Evolutionary conservation across 2,888 invertebrate genomes (phyloP).

Genomic region (Pycnomerus fuliginosus): DNA sequence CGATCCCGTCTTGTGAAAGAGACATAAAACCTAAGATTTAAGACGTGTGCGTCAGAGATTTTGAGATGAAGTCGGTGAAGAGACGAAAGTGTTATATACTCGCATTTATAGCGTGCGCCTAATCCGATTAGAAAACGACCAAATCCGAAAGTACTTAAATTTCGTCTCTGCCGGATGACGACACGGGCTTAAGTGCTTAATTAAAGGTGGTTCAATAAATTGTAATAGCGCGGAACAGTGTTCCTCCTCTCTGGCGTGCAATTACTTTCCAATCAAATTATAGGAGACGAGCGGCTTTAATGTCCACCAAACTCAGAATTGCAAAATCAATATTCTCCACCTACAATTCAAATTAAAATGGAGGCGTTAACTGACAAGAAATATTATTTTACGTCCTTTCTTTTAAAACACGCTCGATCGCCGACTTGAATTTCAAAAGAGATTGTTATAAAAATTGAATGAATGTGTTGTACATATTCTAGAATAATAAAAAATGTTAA

Average conservation of each 20-base stretch:
- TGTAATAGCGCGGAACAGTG: slow-evolving; percentile 40
- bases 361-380: too few relatives aligned
- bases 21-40: slow-evolving; percentile 25
- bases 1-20: slow-evolving; percentile 24
- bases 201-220: slow-evolving; percentile 44
- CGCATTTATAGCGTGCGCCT: slow-evolving; percentile 12
- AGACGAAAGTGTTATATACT: slow-evolving; percentile 7
- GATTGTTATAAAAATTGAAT: slow-evolving; percentile 31
- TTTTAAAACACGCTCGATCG: slow-evolving; percentile 2
- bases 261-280: slow-evolving; percentile 46
- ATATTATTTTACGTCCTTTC: background rate
- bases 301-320: slow-evolving; percentile 24
- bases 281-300: slow-evolving; percentile 37
- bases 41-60: slow-evolving; percentile 28
- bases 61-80: slow-evolving; percentile 18
- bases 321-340: slow-evolving; percentile 29
- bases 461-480: slow-evolving; percentile 51
- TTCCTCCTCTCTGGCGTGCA: slow-evolving; percentile 39
- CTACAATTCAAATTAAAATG: background rate
- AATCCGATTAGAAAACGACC: slow-evolving; percentile 28
- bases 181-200: slow-evolving; percentile 39
- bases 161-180: slow-evolving; percentile 30
- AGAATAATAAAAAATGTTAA: slow-evolving; percentile 45
- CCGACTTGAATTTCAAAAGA: slow-evolving; percentile 7
- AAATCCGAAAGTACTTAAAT: slow-evolving; percentile 34